Evolutionary conservation across 1,140 invertebrate species (phyloP).

Genomic region (Yoshiicerus persimilis): DNA sequence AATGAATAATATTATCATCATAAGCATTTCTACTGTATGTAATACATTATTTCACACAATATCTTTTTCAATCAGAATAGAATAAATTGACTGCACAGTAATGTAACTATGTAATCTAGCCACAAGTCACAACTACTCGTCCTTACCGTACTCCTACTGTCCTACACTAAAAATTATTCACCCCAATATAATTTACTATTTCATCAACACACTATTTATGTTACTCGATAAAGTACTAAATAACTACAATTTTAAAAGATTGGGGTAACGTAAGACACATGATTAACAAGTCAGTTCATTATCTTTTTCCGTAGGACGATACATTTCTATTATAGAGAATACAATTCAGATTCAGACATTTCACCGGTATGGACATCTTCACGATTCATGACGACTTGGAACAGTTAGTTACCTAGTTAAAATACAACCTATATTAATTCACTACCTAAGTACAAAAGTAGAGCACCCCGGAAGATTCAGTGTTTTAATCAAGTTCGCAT

Average conservation of each 20-base stretch:
- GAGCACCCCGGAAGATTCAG: neutral
- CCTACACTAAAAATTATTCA: neutral
- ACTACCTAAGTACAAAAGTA: slow-evolving; percentile 15
- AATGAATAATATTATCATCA: neutral
- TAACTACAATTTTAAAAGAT: neutral
- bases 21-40: neutral
- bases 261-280: neutral
- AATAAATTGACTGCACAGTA: neutral
- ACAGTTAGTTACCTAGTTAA: neutral
- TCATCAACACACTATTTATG: neutral
- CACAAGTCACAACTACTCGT: neutral
- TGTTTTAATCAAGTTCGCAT: neutral
- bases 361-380: neutral
- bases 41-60: neutral
- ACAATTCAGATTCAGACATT: neutral
- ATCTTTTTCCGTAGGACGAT: neutral
- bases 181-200: neutral
- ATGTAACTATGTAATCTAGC: neutral
- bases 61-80: neutral
- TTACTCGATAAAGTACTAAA: neutral
- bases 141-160: neutral
- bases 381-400: neutral
- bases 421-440: neutral
- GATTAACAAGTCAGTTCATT: neutral
- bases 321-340: neutral